Percentiles rank a stretch among this genome's conserved stretches.
Conservation (phyloP, 2,113 vertebrate species). For the Oncorhynchus gorbuscha region DNA sequence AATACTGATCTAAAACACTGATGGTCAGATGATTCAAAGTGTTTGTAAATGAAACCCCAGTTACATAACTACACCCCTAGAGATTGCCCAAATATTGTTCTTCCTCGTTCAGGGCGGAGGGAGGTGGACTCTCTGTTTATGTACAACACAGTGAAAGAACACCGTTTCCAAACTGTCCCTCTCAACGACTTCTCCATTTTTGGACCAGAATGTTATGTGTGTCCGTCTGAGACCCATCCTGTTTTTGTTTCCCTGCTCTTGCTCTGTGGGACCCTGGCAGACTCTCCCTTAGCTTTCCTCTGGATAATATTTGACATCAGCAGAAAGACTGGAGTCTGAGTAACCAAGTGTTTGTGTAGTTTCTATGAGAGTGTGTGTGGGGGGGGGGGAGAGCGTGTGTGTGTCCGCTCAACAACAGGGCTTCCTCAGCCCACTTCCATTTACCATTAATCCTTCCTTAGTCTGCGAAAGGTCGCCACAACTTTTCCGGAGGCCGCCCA, state of each 20-base stretch:
- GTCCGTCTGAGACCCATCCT: constrained; percentile 58
- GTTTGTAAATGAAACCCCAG: not conserved
- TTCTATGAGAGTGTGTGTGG: too few species aligned
- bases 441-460: constrained; percentile 40
- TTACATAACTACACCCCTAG: not conserved
- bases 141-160: constrained; percentile 28
- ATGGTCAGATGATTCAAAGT: not conserved
- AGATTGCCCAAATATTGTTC: constrained; percentile 1
- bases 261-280: constrained; percentile 47
- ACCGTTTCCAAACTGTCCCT: constrained; percentile 44
- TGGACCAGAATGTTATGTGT: constrained; percentile 55
- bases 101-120: constrained; percentile 3
- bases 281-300: constrained; percentile 54
- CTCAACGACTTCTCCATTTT: constrained; percentile 44
- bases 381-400: too few species aligned
- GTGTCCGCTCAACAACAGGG: not conserved
- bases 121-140: constrained; percentile 9
- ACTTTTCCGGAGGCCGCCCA: constrained; percentile 57
- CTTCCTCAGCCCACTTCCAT: constrained; percentile 58
- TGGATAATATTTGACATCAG: constrained; percentile 40
- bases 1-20: too few species aligned
- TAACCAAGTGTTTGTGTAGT: too few species aligned
- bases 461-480: constrained; percentile 52
- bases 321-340: not conserved
- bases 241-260: constrained; percentile 67